Percentiles rank a stretch among this genome's conserved stretches.
These are phyloP conservation scores for Hystrix cristata DNA, from an alignment of 2,113 vertebrate genomes.

Conservation along the genomic window DNA sequence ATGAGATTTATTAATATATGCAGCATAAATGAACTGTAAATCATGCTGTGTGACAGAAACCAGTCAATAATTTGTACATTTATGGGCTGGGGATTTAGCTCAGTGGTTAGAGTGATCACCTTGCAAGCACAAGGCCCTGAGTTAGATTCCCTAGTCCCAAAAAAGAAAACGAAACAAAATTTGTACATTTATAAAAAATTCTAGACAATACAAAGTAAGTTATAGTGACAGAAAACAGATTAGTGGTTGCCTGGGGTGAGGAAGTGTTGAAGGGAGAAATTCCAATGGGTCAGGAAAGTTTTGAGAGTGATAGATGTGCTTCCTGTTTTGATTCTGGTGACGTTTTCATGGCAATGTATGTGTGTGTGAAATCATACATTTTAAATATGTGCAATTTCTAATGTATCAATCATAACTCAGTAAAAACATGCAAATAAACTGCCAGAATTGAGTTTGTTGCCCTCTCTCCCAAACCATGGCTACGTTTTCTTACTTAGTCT, in stretches of 20 bases:
- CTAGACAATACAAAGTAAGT: background rate
- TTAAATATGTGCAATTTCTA: constrained; percentile 52
- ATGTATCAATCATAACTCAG: constrained; percentile 4
- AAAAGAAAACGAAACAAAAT: background rate
- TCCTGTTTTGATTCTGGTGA: background rate
- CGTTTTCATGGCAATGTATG: background rate
- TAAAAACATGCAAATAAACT: constrained; percentile 31
- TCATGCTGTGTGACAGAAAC: background rate
- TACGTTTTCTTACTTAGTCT: constrained; percentile 45
- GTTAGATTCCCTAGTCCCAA: too few relatives aligned
- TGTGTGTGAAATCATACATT: background rate
- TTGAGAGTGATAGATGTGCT: constrained; percentile 10
- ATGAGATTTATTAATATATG: constrained; percentile 6
- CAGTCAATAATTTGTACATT: background rate
- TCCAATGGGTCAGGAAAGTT: constrained; percentile 2
- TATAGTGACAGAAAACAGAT: background rate
- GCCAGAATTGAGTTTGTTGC: background rate
- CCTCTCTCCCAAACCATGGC: background rate
- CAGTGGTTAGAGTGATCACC: too few relatives aligned
- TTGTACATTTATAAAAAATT: background rate
- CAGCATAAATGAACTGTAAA: background rate
- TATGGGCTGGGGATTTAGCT: background rate
- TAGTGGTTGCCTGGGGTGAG: background rate
- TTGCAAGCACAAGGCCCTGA: too few relatives aligned
- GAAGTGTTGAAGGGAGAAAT: background rate